Percentiles rank a stretch among this genome's conserved stretches.
These are phyloP conservation scores for Polia nebulosa DNA, from an alignment of 2,888 invertebrate genomes.

Conservation along the genomic window DNA sequence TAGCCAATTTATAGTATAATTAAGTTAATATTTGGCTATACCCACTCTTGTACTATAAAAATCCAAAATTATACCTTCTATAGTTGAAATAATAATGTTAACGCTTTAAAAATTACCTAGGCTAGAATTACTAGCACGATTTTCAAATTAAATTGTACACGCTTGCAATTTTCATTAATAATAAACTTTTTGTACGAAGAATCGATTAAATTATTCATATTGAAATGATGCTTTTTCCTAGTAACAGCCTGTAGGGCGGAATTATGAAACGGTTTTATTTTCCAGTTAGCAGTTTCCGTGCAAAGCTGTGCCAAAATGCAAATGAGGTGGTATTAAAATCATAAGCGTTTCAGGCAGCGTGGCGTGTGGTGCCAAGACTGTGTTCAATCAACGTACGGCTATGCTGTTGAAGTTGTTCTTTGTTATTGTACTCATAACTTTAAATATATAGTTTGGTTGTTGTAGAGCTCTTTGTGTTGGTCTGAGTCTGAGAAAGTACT, in stretches of 20 bases:
- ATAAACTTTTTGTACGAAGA: background rate
- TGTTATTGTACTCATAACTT: background rate
- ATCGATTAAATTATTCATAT: constrained; percentile 27
- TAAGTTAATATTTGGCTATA: background rate
- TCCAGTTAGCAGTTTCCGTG: constrained; percentile 31
- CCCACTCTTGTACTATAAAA: background rate
- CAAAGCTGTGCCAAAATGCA: constrained; percentile 53
- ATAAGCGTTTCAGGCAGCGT: constrained; percentile 21
- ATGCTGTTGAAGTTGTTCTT: background rate
- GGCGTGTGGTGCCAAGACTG: constrained; percentile 25
- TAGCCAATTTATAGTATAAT: background rate
- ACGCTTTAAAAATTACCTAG: constrained; percentile 1
- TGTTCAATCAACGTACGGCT: constrained; percentile 30
- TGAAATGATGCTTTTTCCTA: constrained; percentile 33
- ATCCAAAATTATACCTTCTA: constrained; percentile 13
- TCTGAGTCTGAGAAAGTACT: background rate
- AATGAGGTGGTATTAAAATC: constrained; percentile 47
- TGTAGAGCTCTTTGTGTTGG: background rate
- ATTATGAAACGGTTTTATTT: constrained; percentile 49
- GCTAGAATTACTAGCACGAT: constrained; percentile 27
- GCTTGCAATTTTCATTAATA: constrained; percentile 33
- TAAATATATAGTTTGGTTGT: background rate
- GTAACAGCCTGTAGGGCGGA: constrained; percentile 14
- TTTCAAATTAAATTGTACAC: constrained; percentile 10
- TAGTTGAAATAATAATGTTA: background rate